Base-by-base conservation (phyloP, 2,888 invertebrate species). In the Vannuccia rotundouncinata region DNA sequence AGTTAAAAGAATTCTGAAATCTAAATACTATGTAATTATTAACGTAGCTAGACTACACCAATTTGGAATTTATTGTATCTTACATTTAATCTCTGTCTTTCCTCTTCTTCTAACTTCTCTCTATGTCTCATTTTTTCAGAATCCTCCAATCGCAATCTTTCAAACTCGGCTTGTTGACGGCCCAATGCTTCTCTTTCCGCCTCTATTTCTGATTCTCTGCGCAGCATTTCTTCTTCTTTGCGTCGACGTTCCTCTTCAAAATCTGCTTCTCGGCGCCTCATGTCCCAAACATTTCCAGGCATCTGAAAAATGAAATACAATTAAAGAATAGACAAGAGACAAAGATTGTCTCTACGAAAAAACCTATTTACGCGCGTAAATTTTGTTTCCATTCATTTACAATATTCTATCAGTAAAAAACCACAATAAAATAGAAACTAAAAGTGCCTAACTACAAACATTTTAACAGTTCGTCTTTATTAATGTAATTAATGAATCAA, bases 111-210 rank as follows among this genome's bases (percentile, higher is more conserved):
- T 27, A 22, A 27, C 25, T 66, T 2, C 22, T 66, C 66, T 27
- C 25, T 17, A 2, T 66, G 13, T 17, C 66, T 17, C 66, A 66
- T 13, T 5, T 66, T 5, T 22, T 82, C 74, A 80, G 83, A 10
- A 82, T 84, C 78, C 81, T 84, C 66, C 78, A 83, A 59, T 27
- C 83, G 22, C 81, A 83, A 10, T 76, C 83, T 29, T 29, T 83
- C 31, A 83, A 82, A 76, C 81, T 84, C 79, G 82, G 84, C 79
- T 84, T 84, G 77, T 80, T 82, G 1, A 77, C 84, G 28, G 83
- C 83, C 74, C 84, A 84, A 0, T 81, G 82, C 29, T 84, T 84
- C 80, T 83, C 83, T n/a, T 81, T 84, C 17, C 82, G 83, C 81
- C 76, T 80, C 1, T 84, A 84, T 25, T 81, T 79, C 0, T 78